phyloP scores from a whole-genome alignment of 2,888 invertebrate genomes.

The Escarpia spicata region DNA sequence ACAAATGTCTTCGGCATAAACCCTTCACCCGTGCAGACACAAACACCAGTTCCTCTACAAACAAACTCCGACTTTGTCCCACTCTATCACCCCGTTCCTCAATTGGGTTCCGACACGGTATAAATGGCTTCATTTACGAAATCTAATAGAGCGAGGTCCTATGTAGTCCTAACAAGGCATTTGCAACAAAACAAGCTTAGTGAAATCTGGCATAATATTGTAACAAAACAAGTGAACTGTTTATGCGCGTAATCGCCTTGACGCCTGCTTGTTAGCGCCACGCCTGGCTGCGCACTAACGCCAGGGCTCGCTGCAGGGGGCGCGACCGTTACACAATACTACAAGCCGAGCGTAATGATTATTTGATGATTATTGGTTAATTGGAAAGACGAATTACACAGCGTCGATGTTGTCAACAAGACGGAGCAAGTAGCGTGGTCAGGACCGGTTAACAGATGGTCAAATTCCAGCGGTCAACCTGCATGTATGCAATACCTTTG shows the following conservation, averaged over 20 bases:
- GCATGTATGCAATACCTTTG: not conserved
- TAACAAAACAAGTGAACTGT: slow-evolving; percentile 16
- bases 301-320: not conserved
- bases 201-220: not conserved
- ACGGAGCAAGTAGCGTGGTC: not conserved
- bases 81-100: not conserved
- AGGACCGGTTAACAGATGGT: not conserved
- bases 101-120: not conserved
- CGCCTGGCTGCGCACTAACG: not conserved
- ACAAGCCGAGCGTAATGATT: slow-evolving; percentile 16
- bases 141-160: not conserved
- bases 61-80: not conserved
- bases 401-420: not conserved
- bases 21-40: too few relatives aligned
- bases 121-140: not conserved
- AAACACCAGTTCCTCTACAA: not conserved
- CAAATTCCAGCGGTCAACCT: not conserved
- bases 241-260: slow-evolving; percentile 14
- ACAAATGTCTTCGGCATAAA: too few relatives aligned
- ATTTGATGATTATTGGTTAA: slow-evolving; percentile 13
- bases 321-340: slow-evolving; percentile 4
- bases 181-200: slow-evolving; percentile 3
- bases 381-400: not conserved
- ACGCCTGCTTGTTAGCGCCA: not conserved
- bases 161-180: slow-evolving; percentile 5